Conservation (phyloP, 1,140 invertebrate genomes). For the Monochamus saltuarius region DNA sequence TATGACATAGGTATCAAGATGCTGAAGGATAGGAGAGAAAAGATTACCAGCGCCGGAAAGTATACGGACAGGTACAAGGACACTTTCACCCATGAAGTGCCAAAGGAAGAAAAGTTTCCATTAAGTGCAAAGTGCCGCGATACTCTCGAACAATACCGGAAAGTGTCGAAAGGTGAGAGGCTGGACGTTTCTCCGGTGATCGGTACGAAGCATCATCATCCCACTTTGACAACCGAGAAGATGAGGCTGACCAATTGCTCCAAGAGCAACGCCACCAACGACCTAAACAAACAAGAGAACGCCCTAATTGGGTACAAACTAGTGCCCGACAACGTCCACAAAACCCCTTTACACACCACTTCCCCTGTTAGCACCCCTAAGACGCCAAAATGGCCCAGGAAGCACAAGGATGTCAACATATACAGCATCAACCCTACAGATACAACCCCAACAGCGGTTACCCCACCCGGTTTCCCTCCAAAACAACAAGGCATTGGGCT, state of each 20-base stretch:
- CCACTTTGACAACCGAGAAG: conserved; percentile 27
- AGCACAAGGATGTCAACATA: conserved; percentile 31
- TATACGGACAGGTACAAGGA: conserved; percentile 47
- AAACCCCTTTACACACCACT: conserved; percentile 8
- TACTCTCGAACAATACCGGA: conserved; percentile 30
- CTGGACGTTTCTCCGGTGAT: conserved; percentile 10
- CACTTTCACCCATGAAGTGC: conserved; percentile 37
- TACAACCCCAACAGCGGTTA: conserved; percentile 15
- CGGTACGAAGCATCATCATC: conserved; percentile 8
- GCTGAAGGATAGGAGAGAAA: conserved; percentile 41
- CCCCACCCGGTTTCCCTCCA: conserved; percentile 11
- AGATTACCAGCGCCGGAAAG: conserved; percentile 44
- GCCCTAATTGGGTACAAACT: conserved; percentile 41
- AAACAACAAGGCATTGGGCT: conserved; percentile 29
- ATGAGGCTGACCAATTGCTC: conserved; percentile 23
- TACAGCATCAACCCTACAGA: conserved; percentile 21
- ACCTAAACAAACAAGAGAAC: conserved; percentile 45
- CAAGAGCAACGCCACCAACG: conserved; percentile 47
- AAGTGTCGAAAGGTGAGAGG: conserved; percentile 22
- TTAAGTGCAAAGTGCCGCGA: conserved; percentile 33
- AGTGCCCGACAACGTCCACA: conserved; percentile 28
- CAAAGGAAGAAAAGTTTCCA: conserved; percentile 32
- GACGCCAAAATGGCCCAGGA: conserved; percentile 26
- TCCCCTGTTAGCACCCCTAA: conserved; percentile 7
- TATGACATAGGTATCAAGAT: conserved; percentile 38